Evolutionary conservation across 1,140 invertebrate genomes (phyloP).

Genomic region (Aphidius ervi): DNA sequence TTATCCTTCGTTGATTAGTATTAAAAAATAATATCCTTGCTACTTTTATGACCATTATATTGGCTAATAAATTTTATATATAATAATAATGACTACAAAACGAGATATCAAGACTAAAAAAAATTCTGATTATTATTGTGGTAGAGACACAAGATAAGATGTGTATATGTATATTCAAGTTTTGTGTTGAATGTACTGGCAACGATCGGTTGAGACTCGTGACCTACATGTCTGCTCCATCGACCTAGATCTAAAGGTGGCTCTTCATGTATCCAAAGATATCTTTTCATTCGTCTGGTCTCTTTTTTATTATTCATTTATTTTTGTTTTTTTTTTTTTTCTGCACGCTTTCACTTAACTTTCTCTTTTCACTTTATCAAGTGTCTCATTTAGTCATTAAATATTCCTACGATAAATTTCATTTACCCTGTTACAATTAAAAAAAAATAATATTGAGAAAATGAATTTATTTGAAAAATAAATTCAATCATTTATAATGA

Average conservation of each 20-base stretch:
- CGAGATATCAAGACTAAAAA: too few species aligned
- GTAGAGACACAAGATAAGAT: constrained; percentile 24
- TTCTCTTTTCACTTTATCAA: constrained; percentile 13
- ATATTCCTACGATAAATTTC: not conserved
- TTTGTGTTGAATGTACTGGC: constrained; percentile 28
- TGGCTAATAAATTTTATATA: too few species aligned
- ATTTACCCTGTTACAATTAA: too few species aligned
- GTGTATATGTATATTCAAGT: too few species aligned
- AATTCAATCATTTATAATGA: too few species aligned
- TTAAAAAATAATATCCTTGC: too few species aligned
- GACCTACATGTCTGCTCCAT: constrained; percentile 40
- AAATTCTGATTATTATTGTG: not conserved
- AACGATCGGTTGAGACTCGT: constrained; percentile 45
- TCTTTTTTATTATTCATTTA: too few species aligned
- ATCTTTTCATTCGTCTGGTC: constrained; percentile 15
- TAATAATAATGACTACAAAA: too few species aligned
- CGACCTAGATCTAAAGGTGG: constrained; percentile 41
- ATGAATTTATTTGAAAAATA: not conserved
- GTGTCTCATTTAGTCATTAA: constrained; percentile 3
- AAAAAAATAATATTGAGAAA: too few species aligned
- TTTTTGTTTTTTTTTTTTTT: constrained; percentile 18
- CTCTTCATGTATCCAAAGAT: constrained; percentile 19
- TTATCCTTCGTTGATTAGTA: too few species aligned
- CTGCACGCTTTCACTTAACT: constrained; percentile 8
- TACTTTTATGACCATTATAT: too few species aligned